Evolutionary conservation across 2,888 invertebrate species (phyloP), one percentile per base, ranked within the genome.

Genomic region (Thera obeliscata): DNA sequence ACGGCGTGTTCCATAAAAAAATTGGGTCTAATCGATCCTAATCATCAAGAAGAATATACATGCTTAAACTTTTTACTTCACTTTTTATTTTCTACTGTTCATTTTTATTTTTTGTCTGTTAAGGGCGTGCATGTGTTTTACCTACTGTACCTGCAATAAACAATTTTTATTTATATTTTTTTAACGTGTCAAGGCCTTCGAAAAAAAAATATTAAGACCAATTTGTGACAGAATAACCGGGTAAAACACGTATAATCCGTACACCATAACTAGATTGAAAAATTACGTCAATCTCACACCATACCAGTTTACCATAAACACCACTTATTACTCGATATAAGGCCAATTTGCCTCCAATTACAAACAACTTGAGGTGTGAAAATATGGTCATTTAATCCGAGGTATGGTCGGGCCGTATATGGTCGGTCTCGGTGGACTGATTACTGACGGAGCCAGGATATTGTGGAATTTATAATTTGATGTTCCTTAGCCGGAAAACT

Each of bases 261-360:
- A 7, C 41, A 41, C 22, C 9, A 9, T 9, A 60, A 56, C 55
- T 41, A 57, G 61, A 64, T 69, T 62, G 55, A 69, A 57, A 61
- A 61, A 64, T 38, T 48, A 56, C 66, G 35, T 35, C 46, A 56
- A 56, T 41, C 49, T 35, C 52, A 57, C 50, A 54, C 55, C 57
- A 55, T 60, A 60, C 36, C 55, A 33, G 58, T 33, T 38, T 11
- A 41, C 3, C 46, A 49, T 59, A 59, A 63, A 59, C 50, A 46
- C 61, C 62, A 46, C 64, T 70, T 70, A 69, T 64, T 71, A 74
- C 74, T 66, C 66, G 64, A 59, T 69, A 63, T 33, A 60, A 71
- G 69, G 75, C 75, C 73, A 75, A 81, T 82, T 82, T 81, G 77
- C 83, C 70, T 79, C 76, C 78, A 79, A 81, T 84, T 82, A 77